A percentile compares a stretch with the other conserved stretches of the same genome.
Conservation (phyloP, 2,888 invertebrate species). For the Limnephilus rhombicus region DNA sequence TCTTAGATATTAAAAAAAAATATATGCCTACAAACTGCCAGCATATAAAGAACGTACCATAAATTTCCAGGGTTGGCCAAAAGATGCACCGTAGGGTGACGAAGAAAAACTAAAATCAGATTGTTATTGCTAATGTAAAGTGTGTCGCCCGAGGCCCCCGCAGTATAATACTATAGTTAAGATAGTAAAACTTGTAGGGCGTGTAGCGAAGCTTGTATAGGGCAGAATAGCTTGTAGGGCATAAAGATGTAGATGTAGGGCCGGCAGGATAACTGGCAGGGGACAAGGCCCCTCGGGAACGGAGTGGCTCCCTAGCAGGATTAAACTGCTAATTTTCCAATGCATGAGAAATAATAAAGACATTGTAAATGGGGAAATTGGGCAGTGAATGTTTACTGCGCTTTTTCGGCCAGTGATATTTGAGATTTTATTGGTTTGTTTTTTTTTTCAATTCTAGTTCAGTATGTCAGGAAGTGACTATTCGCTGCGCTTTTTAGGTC, state of each 20-base stretch:
- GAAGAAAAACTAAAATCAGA: constrained; percentile 61
- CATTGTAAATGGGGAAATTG: background rate
- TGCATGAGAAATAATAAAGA: constrained; percentile 25
- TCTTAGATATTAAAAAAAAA: no score
- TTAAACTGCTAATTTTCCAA: constrained; percentile 53
- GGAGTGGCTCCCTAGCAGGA: constrained; percentile 52
- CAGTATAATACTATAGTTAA: background rate
- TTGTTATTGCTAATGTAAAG: constrained; percentile 63
- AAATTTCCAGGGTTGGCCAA: constrained; percentile 16
- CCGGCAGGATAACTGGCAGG: background rate
- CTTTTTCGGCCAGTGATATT: background rate
- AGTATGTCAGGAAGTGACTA: no score
- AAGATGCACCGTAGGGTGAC: constrained; percentile 40
- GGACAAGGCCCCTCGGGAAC: constrained; percentile 18
- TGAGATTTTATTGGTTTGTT: background rate
- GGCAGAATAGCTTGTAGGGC: background rate
- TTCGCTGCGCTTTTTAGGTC: no score
- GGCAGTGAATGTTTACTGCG: background rate
- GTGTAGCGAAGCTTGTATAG: background rate
- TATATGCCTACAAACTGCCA: background rate
- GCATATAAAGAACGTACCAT: background rate
- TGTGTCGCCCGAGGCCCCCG: constrained; percentile 28
- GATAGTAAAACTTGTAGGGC: background rate
- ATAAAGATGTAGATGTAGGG: background rate
- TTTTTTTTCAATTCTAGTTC: no score